phyloP scores from a whole-genome alignment of 2,888 invertebrate species.

The Eupsilia transversa region DNA sequence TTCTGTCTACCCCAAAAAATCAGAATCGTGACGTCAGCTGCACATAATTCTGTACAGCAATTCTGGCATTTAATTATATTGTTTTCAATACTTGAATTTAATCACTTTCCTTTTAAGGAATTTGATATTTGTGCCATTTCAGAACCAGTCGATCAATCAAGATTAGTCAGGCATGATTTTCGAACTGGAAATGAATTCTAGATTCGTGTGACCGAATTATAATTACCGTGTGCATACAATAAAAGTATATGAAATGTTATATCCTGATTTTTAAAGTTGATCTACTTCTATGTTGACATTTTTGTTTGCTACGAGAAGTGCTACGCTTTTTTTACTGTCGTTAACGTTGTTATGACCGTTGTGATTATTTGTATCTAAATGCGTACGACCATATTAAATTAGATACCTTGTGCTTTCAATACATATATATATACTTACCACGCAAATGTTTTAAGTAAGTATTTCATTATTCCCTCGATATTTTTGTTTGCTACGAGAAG shows the following conservation, averaged over 20 bases:
- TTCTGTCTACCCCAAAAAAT: not conserved
- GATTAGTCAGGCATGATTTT: constrained; percentile 3
- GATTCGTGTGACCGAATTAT: constrained; percentile 36
- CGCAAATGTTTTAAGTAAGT: no score
- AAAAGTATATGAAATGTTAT: constrained; percentile 5
- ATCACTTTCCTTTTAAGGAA: constrained; percentile 23
- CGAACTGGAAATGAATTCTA: constrained; percentile 25
- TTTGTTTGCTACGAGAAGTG: not conserved
- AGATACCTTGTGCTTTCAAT: not conserved
- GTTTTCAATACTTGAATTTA: constrained; percentile 16
- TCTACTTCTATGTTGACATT: not conserved
- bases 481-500: not conserved
- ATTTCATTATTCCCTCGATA: not conserved
- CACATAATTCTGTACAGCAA: not conserved
- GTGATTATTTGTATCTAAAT: not conserved
- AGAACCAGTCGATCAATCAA: constrained; percentile 20
- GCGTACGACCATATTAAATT: no score
- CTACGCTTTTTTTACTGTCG: not conserved
- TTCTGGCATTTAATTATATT: not conserved
- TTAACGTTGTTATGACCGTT: not conserved
- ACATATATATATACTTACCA: no score
- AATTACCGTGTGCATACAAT: constrained; percentile 9
- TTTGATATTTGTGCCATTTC: constrained; percentile 33
- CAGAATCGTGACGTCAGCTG: not conserved
- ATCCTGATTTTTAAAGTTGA: not conserved